These are phyloP conservation scores for Mormyrus proboscirostris DNA, from an alignment of 2,797 vertebrate species.

Conservation along the genomic window DNA sequence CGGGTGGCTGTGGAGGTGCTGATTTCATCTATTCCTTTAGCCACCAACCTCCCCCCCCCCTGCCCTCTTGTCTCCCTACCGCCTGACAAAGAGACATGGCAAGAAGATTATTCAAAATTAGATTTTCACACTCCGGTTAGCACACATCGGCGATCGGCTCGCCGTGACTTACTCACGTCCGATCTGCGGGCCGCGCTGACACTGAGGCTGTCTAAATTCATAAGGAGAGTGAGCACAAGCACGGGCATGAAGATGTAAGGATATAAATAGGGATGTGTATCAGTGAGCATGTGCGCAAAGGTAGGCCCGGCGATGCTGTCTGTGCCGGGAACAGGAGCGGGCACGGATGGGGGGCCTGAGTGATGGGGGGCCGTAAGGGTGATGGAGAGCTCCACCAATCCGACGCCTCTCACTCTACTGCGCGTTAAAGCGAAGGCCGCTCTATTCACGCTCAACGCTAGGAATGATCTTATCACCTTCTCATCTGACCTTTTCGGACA, in stretches of 20 bases:
- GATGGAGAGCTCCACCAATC: not conserved
- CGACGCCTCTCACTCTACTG: not conserved
- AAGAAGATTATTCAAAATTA: constrained; percentile 34
- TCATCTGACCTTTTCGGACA: constrained; percentile 9
- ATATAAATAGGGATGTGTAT: constrained; percentile 16
- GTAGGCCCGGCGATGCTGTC: not conserved
- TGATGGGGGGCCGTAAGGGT: not conserved
- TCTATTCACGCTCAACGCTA: not conserved
- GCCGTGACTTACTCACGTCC: constrained; percentile 12
- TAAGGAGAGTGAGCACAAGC: constrained; percentile 10
- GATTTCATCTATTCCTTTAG: constrained; percentile 24
- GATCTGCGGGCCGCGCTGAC: constrained; percentile 20
- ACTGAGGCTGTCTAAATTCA: constrained; percentile 22
- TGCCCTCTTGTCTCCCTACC: not conserved
- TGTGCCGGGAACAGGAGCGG: not conserved
- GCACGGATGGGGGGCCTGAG: not conserved
- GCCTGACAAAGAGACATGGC: constrained; percentile 31
- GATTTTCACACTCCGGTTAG: constrained; percentile 33
- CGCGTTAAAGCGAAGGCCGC: constrained; percentile 1
- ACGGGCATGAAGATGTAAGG: constrained; percentile 17
- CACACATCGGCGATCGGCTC: constrained; percentile 20
- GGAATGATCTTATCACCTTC: constrained; percentile 6
- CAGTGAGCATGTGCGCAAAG: not conserved
- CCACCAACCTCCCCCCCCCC: not conserved
- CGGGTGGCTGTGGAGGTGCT: constrained; percentile 17